phyloP scores from a whole-genome alignment of 2,888 invertebrate species.

The Acleris literana region DNA sequence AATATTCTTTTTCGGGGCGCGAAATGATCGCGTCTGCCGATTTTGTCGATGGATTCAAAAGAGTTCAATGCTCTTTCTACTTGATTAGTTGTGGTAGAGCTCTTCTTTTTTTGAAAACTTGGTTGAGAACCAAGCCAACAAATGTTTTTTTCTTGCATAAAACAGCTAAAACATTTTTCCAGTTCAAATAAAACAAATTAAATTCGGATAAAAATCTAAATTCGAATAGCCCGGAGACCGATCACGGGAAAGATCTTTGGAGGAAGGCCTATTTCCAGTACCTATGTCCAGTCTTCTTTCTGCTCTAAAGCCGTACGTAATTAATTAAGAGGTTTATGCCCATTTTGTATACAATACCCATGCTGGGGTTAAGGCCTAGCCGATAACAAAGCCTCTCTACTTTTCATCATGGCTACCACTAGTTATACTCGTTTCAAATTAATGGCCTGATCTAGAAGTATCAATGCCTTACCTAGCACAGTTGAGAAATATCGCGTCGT shows the following conservation, averaged over 20 bases:
- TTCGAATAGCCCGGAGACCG: too few relatives aligned
- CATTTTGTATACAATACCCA: too few relatives aligned
- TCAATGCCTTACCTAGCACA: not conserved
- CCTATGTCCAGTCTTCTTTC: too few relatives aligned
- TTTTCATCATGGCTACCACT: too few relatives aligned
- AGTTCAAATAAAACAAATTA: not conserved
- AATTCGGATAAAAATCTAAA: too few relatives aligned
- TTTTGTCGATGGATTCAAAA: constrained; percentile 13
- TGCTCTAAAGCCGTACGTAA: too few relatives aligned
- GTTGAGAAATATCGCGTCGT: not conserved
- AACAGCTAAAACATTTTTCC: not conserved
- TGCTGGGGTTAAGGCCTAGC: too few relatives aligned
- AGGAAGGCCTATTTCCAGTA: too few relatives aligned
- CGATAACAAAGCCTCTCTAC: too few relatives aligned
- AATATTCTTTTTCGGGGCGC: constrained; percentile 27
- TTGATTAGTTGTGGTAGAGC: not conserved
- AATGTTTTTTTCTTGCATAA: not conserved
- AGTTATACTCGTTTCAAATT: not conserved
- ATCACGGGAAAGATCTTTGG: too few relatives aligned
- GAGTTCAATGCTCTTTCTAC: constrained; percentile 7
- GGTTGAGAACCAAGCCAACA: not conserved
- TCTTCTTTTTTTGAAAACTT: not conserved
- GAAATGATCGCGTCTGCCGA: constrained; percentile 16
- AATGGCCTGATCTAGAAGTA: not conserved
- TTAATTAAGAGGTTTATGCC: too few relatives aligned